These are phyloP conservation scores for Artibeus jamaicensis DNA, from an alignment of 2,797 vertebrate species.

Conservation along the genomic window DNA sequence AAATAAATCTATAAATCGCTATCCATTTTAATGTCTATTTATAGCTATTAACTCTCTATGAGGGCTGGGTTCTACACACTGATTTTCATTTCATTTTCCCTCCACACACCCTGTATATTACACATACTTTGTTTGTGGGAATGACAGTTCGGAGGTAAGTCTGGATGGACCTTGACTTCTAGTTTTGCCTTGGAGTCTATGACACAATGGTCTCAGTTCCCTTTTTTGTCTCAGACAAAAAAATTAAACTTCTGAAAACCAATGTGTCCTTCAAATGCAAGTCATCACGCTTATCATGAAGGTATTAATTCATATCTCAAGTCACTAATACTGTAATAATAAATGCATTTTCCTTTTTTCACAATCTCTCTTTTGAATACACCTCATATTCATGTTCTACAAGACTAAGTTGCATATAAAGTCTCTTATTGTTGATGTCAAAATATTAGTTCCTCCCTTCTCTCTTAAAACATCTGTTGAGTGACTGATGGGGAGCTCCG, in stretches of 20 bases:
- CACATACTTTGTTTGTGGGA: neutral
- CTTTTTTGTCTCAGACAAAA: neutral
- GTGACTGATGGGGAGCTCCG: neutral
- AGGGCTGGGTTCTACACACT: neutral
- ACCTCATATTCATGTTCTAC: neutral
- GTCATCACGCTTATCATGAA: neutral
- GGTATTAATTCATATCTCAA: neutral
- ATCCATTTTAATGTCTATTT: neutral
- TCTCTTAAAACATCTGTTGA: neutral
- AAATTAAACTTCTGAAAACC: conserved; percentile 1
- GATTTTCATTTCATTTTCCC: neutral
- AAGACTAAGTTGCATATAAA: neutral
- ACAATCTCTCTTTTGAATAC: neutral
- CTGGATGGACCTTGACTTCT: neutral
- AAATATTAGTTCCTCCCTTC: neutral
- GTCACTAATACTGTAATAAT: neutral
- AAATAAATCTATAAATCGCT: neutral
- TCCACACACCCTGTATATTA: neutral
- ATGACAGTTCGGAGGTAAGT: neutral
- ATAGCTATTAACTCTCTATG: neutral
- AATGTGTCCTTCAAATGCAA: neutral
- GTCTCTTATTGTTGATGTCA: neutral
- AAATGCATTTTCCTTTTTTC: neutral
- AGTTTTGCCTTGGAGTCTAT: neutral
- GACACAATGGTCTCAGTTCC: neutral